Percentiles rank a stretch among this genome's conserved stretches.
These are phyloP conservation scores for Sternarchorhynchus goeldii DNA, from an alignment of 2,797 vertebrate genomes.

Conservation along the genomic window DNA sequence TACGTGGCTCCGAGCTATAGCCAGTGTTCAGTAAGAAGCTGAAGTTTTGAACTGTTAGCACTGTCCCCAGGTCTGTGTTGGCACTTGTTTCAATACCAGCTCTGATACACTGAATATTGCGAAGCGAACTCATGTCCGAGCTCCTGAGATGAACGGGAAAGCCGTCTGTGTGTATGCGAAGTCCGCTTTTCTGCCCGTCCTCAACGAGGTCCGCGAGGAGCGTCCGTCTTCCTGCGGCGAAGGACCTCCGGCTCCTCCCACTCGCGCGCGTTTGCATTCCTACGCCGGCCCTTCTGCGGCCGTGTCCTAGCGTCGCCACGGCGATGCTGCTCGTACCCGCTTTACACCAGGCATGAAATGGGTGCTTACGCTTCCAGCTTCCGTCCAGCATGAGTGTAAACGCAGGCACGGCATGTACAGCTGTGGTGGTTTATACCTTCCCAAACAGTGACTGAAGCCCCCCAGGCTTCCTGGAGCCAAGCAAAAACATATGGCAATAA, in stretches of 20 bases:
- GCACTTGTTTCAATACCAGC: neutral
- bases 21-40: too few relatives aligned
- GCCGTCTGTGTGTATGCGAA: conserved; percentile 32
- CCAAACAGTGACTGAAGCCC: conserved; percentile 52
- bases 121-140: neutral
- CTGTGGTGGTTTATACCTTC: conserved; percentile 48
- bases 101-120: neutral
- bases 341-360: conserved; percentile 44
- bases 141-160: conserved; percentile 16
- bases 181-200: conserved; percentile 38
- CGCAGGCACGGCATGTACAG: conserved; percentile 22
- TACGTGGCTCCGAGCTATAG: conserved; percentile 12
- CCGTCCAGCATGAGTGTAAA: conserved; percentile 18
- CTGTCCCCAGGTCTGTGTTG: neutral
- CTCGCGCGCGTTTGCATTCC: conserved; percentile 28
- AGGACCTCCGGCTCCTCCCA: conserved; percentile 22
- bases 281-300: conserved; percentile 29
- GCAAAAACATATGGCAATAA: conserved; percentile 45
- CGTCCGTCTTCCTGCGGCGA: conserved; percentile 23
- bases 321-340: conserved; percentile 26
- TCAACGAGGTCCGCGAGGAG: conserved; percentile 22
- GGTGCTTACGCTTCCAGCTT: conserved; percentile 20
- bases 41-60: neutral
- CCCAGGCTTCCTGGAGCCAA: conserved; percentile 37
- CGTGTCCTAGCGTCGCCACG: conserved; percentile 12